These are phyloP conservation scores for Agrypnus murinus DNA, from an alignment of 2,888 invertebrate species.

Conservation along the genomic window DNA sequence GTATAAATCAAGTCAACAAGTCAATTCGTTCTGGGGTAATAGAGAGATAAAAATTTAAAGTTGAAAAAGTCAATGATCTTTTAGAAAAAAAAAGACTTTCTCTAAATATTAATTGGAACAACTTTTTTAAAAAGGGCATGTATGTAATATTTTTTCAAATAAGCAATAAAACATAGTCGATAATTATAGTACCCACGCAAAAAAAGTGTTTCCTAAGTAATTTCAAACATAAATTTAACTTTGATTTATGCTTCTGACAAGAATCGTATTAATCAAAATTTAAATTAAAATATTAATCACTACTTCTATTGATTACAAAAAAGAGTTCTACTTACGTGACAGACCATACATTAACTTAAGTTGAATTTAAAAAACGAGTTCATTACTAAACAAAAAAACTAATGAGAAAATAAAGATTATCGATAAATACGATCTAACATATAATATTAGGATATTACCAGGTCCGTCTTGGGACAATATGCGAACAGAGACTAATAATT, in stretches of 20 bases:
- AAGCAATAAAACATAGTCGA: slow-evolving; percentile 17
- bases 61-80: no score
- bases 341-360: neutral
- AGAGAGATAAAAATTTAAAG: no score
- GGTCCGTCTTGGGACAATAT: no score
- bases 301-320: slow-evolving; percentile 11
- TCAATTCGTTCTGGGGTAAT: no score
- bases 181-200: slow-evolving; percentile 31
- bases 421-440: no score
- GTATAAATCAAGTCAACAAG: slow-evolving; percentile 43
- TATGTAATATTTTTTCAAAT: slow-evolving; percentile 18
- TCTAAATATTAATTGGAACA: neutral
- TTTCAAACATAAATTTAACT: slow-evolving; percentile 2
- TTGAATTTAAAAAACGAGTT: no score
- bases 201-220: slow-evolving; percentile 13
- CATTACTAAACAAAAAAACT: no score
- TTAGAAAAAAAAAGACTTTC: no score
- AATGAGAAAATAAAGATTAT: no score
- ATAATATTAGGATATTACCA: no score
- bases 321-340: slow-evolving; percentile 1
- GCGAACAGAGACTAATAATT: no score
- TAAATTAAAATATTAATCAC: slow-evolving; percentile 25
- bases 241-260: slow-evolving; percentile 14
- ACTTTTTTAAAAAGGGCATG: neutral
- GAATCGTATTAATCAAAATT: slow-evolving; percentile 23